Conservation (phyloP, 30 jellyfish, hydroid and myxozoan species). For the Rhopilema esculentum region DNA sequence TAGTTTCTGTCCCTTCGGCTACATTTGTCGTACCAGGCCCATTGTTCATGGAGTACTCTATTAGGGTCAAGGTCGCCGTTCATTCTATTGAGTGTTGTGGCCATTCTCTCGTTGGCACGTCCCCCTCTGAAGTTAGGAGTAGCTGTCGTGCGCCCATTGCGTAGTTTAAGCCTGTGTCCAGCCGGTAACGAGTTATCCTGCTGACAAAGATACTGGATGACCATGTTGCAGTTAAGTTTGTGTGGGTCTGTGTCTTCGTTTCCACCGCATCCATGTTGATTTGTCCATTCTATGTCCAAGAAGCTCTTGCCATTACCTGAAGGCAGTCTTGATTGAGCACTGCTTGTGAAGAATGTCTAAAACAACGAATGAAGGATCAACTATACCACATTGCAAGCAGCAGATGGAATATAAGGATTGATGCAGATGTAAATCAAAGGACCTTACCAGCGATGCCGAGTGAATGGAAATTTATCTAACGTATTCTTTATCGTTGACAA, state of each 20-base stretch:
- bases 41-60: constrained; percentile 82
- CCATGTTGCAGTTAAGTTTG: constrained; percentile 88
- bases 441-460: too few species aligned
- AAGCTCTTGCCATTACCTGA: constrained; percentile 57
- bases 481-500: too few species aligned
- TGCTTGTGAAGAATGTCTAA: constrained; percentile 56
- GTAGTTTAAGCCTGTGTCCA: constrained; percentile 23
- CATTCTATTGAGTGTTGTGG: constrained; percentile 13
- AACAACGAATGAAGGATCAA: too few species aligned
- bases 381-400: too few species aligned
- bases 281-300: constrained; percentile 86
- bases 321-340: not conserved
- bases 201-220: constrained; percentile 83
- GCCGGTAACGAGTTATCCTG: constrained; percentile 52
- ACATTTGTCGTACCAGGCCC: constrained; percentile 91
- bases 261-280: constrained; percentile 99
- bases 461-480: too few species aligned
- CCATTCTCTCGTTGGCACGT: constrained; percentile 12
- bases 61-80: constrained; percentile 28
- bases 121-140: constrained; percentile 64
- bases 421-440: too few species aligned
- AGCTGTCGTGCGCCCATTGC: constrained; percentile 76
- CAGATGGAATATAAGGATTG: too few species aligned
- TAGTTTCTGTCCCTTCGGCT: constrained; percentile 76
- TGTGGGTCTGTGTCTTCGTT: constrained; percentile 91